Evolutionary conservation across 37 sponge, comb jelly and placozoan species (phyloP), one percentile per base, ranked within the genome.

Genomic region (Haliclona indistincta): DNA sequence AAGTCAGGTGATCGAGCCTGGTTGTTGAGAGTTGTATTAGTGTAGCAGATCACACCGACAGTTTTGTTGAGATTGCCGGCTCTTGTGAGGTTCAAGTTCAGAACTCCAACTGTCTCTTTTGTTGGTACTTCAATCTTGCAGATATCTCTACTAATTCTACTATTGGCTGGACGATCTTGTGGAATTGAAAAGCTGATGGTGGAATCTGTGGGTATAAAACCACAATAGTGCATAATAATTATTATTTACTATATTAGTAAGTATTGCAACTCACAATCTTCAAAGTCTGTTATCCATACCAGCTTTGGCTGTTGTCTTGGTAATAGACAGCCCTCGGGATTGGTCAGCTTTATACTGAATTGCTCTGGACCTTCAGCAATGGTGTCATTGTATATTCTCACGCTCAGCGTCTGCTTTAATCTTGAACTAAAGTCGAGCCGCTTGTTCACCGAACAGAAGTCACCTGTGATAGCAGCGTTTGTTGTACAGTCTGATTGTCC

Each of bases 21-120:
- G n/a, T n/a, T 25, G 60, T 6, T 58, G 22, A 25, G 7, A 8
- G 11, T 6, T 58, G 26, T 8, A 25, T 25, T 26, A 3, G 89
- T 89, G 74, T 79, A 69, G 43, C 89, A 89, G 30, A 82, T 60
- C 29, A 83, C 84, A 3, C 65, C 74, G 22, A 83, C 75, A 0
- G 33, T 45, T 20, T 67, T 49, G 2, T 60, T 19, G 22, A 66
- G 41, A 64, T 61, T 58, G 2, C 84, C 75, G 3, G 32, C 23
- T 3, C 78, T 63, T 25, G 32, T 0, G 42, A 84, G 39, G 23
- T 20, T 47, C 4, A 84, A 2, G 1, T 23, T 33, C 0, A 77
- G 22, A 3, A 13, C 0, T 0, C 78, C 78, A 1, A 25, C 67
- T 19, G 32, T 19, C 64, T 84, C 85, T 8, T 3, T 4, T 42